These are phyloP conservation scores for Hystrix brachyura DNA, from an alignment of 2,113 vertebrate species.

Conservation along the genomic window DNA sequence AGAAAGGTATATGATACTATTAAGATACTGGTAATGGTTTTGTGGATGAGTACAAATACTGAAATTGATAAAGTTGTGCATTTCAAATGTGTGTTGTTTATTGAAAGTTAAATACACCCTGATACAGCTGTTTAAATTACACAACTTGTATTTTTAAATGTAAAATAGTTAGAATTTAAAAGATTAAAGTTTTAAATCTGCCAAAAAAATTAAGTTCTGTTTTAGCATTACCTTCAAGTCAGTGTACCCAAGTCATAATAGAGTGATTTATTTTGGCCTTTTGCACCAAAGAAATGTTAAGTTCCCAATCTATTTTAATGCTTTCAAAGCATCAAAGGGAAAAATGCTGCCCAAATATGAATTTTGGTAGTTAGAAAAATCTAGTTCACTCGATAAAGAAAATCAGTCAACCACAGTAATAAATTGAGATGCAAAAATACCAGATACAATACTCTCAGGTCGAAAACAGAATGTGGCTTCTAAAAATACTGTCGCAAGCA, in stretches of 20 bases:
- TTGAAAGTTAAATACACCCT: background rate
- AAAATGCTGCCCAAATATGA: background rate
- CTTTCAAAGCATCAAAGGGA: background rate
- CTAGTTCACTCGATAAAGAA: background rate
- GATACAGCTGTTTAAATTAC: background rate
- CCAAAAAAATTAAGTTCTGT: background rate
- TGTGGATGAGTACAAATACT: fast-evolving
- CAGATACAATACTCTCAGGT: too few relatives aligned
- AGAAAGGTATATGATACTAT: fast-evolving
- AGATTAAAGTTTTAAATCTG: background rate
- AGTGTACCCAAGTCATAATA: background rate
- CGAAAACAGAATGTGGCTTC: background rate
- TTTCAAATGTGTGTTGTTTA: background rate
- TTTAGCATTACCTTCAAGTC: background rate
- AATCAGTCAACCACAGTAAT: background rate
- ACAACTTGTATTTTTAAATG: background rate
- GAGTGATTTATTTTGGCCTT: background rate
- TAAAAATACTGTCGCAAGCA: background rate
- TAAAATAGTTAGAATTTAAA: background rate
- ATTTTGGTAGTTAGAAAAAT: background rate
- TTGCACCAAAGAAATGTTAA: background rate
- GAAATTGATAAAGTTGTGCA: background rate
- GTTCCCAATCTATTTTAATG: background rate
- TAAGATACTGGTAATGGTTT: background rate
- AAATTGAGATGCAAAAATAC: background rate